A percentile compares a stretch with the other conserved stretches of the same genome.
Evolutionary conservation across 23 tunicate genomes (phyloP).

Genomic region (Halocynthia aurantium): DNA sequence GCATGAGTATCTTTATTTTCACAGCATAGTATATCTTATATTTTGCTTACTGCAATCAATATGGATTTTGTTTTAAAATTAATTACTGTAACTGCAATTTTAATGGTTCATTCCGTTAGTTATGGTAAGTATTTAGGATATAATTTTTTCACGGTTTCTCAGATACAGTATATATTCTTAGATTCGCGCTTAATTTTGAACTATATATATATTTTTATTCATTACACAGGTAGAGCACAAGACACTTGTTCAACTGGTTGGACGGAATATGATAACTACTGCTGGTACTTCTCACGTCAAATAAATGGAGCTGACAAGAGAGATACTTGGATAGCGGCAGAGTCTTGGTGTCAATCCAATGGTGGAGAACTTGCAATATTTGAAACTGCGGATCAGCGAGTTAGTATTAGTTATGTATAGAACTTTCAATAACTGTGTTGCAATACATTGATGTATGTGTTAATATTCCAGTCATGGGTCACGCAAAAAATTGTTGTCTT

Average conservation of each 20-base stretch:
- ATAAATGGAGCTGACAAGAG: constrained; percentile 29
- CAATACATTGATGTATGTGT: background rate
- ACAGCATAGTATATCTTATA: too few relatives aligned
- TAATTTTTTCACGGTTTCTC: too few relatives aligned
- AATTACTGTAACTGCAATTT: too few relatives aligned
- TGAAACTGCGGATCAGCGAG: constrained; percentile 60
- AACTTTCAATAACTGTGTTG: background rate
- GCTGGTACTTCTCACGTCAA: constrained; percentile 78
- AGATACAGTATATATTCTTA: too few relatives aligned
- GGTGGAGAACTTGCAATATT: constrained; percentile 62
- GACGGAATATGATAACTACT: constrained; percentile 38
- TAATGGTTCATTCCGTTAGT: too few relatives aligned
- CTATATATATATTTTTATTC: background rate
- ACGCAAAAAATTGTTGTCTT: background rate
- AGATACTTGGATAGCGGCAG: constrained; percentile 59
- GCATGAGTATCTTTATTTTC: too few relatives aligned
- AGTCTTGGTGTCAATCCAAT: constrained; percentile 58
- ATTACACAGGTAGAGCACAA: constrained; percentile 33
- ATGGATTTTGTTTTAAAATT: too few relatives aligned
- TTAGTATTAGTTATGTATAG: constrained; percentile 3
- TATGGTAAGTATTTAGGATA: too few relatives aligned
- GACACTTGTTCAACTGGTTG: constrained; percentile 56
- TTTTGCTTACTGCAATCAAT: too few relatives aligned
- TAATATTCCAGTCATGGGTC: background rate
- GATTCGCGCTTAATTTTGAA: too few relatives aligned